These are phyloP conservation scores for Heliconius congener DNA, from an alignment of 1,140 invertebrate genomes.

Conservation along the genomic window DNA sequence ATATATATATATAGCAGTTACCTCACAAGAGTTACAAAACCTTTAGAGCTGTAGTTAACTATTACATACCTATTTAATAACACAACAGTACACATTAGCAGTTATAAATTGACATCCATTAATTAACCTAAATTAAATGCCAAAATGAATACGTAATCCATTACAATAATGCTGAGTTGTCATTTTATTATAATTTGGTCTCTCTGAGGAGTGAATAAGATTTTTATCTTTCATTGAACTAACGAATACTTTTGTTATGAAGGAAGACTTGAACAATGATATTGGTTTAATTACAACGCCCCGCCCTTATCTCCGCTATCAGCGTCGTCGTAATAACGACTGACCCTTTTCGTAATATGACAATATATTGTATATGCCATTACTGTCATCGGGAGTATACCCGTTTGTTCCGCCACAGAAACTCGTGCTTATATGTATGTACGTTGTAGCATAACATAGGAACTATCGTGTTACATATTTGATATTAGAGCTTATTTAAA, in stretches of 20 bases:
- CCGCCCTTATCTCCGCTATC: not conserved
- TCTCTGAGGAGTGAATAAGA: not conserved
- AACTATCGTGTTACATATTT: not conserved
- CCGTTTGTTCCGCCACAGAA: not conserved
- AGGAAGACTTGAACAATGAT: not conserved
- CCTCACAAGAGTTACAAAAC: no score
- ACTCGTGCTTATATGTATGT: no score
- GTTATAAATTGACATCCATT: no score
- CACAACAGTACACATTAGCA: no score
- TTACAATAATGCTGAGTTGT: no score
- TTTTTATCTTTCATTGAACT: not conserved
- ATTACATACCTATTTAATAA: no score
- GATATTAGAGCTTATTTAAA: no score
- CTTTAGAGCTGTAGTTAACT: no score
- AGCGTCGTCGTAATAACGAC: not conserved
- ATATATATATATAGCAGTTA: no score
- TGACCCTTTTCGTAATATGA: constrained; percentile 4
- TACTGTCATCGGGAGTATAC: not conserved
- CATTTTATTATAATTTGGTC: not conserved
- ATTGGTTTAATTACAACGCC: not conserved
- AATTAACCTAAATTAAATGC: no score
- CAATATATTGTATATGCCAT: not conserved
- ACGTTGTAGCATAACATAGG: not conserved
- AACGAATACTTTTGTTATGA: not conserved
- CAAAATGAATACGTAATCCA: no score